These are phyloP conservation scores for Cybosia mesomella DNA, from an alignment of 2,888 invertebrate genomes.

Conservation along the genomic window DNA sequence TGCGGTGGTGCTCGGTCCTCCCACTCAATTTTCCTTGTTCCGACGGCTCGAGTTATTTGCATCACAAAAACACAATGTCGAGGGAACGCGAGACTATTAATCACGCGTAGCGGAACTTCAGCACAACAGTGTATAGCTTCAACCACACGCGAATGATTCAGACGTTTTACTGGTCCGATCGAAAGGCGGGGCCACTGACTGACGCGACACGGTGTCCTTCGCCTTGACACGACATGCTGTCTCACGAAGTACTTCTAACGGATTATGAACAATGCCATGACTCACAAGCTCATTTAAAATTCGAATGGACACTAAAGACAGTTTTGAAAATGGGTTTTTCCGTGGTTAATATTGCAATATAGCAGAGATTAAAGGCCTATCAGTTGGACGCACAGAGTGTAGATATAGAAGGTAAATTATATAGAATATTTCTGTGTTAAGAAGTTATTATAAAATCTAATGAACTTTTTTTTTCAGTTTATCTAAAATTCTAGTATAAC, in stretches of 20 bases:
- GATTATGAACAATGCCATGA: constrained; percentile 40
- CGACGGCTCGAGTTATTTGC: constrained; percentile 86
- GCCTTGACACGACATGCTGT: constrained; percentile 26
- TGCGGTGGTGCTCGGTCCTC: constrained; percentile 82
- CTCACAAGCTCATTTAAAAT: constrained; percentile 40
- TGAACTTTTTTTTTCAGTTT: no score
- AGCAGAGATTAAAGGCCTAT: not conserved
- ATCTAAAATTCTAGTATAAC: no score
- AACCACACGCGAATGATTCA: constrained; percentile 83
- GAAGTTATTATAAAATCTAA: no score
- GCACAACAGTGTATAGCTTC: constrained; percentile 79
- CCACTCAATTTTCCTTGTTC: constrained; percentile 86
- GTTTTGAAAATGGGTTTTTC: constrained; percentile 4
- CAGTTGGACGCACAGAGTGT: no score
- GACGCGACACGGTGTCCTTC: constrained; percentile 14
- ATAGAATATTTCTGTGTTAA: no score
- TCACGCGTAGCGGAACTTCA: constrained; percentile 81
- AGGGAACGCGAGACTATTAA: constrained; percentile 84
- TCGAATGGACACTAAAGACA: not conserved
- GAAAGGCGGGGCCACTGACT: constrained; percentile 58
- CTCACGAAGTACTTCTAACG: constrained; percentile 21
- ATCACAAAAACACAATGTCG: constrained; percentile 87
- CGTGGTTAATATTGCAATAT: not conserved
- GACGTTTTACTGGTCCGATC: constrained; percentile 73
- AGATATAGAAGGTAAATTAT: no score